Evolutionary conservation across 2,888 invertebrate species (phyloP).

Genomic region (Nymphalis urticae): DNA sequence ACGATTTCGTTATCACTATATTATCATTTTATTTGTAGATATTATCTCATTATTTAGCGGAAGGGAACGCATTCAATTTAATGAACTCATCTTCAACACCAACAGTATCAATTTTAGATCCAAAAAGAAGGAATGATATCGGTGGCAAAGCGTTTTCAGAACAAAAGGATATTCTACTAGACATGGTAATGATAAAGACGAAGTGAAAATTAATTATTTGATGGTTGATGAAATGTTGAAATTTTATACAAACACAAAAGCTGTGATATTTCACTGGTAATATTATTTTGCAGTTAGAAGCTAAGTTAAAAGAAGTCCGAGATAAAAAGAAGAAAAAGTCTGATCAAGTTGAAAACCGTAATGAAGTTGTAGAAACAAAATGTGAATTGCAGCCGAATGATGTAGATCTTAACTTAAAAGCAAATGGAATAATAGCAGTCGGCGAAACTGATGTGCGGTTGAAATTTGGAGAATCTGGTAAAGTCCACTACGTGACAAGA

Average conservation of each 20-base stretch:
- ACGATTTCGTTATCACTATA: background rate
- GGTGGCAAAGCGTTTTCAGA: constrained; percentile 63
- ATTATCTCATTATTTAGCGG: constrained; percentile 9
- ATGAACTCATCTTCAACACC: constrained; percentile 24
- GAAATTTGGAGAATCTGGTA: constrained; percentile 59
- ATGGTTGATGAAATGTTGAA: background rate
- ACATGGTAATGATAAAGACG: constrained; percentile 51
- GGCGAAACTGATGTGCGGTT: constrained; percentile 58
- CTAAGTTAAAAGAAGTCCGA: constrained; percentile 66
- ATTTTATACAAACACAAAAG: background rate
- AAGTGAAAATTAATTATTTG: background rate
- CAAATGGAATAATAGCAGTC: constrained; percentile 59
- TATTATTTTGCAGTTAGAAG: constrained; percentile 54
- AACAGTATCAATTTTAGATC: constrained; percentile 44
- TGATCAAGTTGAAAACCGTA: constrained; percentile 33
- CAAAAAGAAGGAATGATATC: constrained; percentile 52
- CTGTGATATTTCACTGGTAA: background rate
- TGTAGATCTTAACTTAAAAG: constrained; percentile 54
- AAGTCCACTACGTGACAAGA: constrained; percentile 15
- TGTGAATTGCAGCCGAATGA: constrained; percentile 50
- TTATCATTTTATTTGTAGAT: constrained; percentile 10
- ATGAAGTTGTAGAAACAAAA: constrained; percentile 37
- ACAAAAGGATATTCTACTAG: constrained; percentile 65
- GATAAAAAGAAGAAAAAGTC: constrained; percentile 61
- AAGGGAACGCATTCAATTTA: constrained; percentile 36